Conservation (phyloP, 2,888 invertebrate genomes). For the Abscondita cerata region DNA sequence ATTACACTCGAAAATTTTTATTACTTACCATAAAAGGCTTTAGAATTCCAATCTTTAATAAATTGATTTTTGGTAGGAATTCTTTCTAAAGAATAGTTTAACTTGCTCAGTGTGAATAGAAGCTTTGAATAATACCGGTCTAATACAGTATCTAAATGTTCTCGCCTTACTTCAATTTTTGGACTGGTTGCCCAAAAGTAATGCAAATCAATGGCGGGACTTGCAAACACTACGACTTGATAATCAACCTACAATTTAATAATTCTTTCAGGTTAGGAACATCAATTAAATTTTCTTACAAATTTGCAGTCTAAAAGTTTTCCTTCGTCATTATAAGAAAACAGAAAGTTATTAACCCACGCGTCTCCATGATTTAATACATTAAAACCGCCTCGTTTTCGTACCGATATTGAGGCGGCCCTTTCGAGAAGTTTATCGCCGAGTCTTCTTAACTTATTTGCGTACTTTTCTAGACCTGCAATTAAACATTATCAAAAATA, state of each 20-base stretch:
- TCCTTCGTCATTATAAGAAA: constrained; percentile 56
- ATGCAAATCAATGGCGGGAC: constrained; percentile 59
- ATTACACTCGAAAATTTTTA: constrained; percentile 9
- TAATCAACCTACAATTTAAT: constrained; percentile 59
- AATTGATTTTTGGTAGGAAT: constrained; percentile 51
- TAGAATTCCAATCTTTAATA: constrained; percentile 47
- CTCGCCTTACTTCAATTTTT: constrained; percentile 46
- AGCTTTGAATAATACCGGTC: constrained; percentile 51
- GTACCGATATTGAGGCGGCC: constrained; percentile 42
- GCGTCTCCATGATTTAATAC: constrained; percentile 64
- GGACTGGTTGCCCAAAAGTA: constrained; percentile 60
- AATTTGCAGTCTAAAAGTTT: constrained; percentile 55
- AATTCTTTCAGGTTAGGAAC: neutral
- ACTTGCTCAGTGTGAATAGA: constrained; percentile 44
- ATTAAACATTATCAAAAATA: neutral
- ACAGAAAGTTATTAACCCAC: constrained; percentile 64
- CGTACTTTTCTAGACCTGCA: constrained; percentile 55
- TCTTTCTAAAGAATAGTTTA: constrained; percentile 48
- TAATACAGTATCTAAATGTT: constrained; percentile 48
- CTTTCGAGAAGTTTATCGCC: constrained; percentile 43
- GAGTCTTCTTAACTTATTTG: constrained; percentile 55
- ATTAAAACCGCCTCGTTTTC: constrained; percentile 51
- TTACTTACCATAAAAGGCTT: constrained; percentile 51
- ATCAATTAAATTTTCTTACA: constrained; percentile 48
- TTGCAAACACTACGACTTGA: constrained; percentile 56